Percentiles rank a stretch among this genome's conserved stretches.
Evolutionary conservation across 2,888 invertebrate species (phyloP).

Genomic region (Rotaria magnacalcarata): DNA sequence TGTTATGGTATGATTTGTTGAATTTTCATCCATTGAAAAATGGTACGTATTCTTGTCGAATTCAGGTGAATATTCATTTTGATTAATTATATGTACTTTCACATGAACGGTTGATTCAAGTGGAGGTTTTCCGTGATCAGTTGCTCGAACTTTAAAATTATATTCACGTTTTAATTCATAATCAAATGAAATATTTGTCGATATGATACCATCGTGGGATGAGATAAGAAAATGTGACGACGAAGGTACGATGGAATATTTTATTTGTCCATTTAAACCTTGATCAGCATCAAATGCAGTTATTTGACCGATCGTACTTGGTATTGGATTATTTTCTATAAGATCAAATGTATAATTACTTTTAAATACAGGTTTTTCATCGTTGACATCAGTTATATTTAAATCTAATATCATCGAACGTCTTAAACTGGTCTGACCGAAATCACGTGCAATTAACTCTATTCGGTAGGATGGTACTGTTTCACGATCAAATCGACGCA

Average conservation of each 20-base stretch:
- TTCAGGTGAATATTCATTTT: constrained; percentile 23
- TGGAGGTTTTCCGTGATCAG: constrained; percentile 6
- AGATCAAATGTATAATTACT: constrained; percentile 19
- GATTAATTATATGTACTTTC: not conserved
- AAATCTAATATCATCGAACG: constrained; percentile 14
- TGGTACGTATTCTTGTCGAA: not conserved
- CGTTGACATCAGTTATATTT: constrained; percentile 18
- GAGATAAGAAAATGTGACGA: not conserved
- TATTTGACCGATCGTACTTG: not conserved
- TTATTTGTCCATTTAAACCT: not conserved
- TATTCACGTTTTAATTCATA: constrained; percentile 14
- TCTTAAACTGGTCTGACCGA: not conserved
- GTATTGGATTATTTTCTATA: not conserved
- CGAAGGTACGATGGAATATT: not conserved
- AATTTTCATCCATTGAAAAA: constrained; percentile 19
- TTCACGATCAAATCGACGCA: not conserved
- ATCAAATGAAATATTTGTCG: not conserved
- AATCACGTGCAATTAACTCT: not conserved
- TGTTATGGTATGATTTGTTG: not conserved
- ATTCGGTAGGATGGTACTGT: not conserved
- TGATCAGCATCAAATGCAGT: constrained; percentile 1
- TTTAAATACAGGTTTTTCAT: constrained; percentile 19
- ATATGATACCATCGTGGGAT: not conserved
- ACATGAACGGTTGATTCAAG: not conserved
- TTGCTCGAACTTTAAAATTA: constrained; percentile 15